Evolutionary conservation across 92 coral and sea anemone genomes (phyloP), one percentile per base, ranked within the genome.

Genomic region (Palythoa grandiflora): DNA sequence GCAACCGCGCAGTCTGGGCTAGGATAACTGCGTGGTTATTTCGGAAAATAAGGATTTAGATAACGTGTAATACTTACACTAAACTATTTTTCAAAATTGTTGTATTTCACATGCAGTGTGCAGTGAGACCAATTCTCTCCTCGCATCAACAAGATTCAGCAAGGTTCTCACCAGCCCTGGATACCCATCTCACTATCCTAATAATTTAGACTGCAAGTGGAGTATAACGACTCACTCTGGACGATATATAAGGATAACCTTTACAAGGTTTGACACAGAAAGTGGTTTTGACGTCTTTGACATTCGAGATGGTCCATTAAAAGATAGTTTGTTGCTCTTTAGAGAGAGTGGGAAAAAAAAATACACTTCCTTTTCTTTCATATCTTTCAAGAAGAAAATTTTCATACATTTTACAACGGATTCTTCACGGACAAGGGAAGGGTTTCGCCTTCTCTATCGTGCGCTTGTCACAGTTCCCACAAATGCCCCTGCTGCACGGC

Each of bases 201-300:
- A 28, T 19, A 71, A 88, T 57, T 68, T 38, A 65, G 91, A 88
- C 50, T 88, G 87, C 57, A 71, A 70, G 48, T 88, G 91, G 91
- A 85, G 80, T 15, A 88, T 88, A 39, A 55, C 77, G 4, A 47
- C 77, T 50, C 77, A 48, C 36, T 79, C 87, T 2, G 76, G 68
- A 0, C 48, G 53, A 38, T 38, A 57, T 48, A 70, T 88, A 6
- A 80, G 39, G 48, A 66, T 88, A 9, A 17, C 57, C 15, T 88
- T 88, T 57, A 1, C 83, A 50, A 73, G 4, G 6, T 88, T 88
- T 52, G 50, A n/a, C 37, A 88, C 83, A 14, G 80, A 88, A 40
- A 13, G 2, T 38, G 36, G 12, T 28, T 88, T 72, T 48, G 87
- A 88, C 37, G 79, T 55, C 52, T 1, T 88, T 16, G 68, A 57